Evolutionary conservation across 1,140 invertebrate genomes (phyloP).

Genomic region (Drosophila saltans): DNA sequence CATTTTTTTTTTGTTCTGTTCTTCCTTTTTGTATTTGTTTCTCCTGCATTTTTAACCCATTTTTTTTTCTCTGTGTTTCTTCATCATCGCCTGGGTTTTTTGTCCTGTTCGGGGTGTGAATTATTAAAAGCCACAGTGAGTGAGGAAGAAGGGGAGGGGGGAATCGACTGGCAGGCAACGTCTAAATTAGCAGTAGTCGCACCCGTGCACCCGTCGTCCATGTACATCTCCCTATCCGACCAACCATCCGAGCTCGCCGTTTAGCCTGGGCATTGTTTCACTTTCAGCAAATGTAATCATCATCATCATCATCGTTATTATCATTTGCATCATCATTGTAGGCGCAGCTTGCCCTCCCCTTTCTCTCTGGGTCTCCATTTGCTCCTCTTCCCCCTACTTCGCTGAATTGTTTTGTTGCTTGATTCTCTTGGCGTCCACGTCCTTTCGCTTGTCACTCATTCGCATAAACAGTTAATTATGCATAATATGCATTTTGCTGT

Average conservation of each 20-base stretch:
- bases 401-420: conserved; percentile 10
- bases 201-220: background rate
- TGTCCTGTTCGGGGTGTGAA: conserved; percentile 69
- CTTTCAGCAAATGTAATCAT: conserved; percentile 73
- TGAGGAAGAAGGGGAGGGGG: background rate
- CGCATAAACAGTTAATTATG: conserved; percentile 82
- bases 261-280: conserved; percentile 58
- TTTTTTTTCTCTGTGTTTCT: conserved; percentile 32
- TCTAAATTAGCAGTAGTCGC: conserved; percentile 68
- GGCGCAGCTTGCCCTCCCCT: conserved; percentile 21
- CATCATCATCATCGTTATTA: conserved; percentile 44
- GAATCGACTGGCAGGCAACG: conserved; percentile 39
- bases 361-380: background rate
- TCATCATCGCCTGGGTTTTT: conserved; percentile 18
- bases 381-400: background rate
- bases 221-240: background rate
- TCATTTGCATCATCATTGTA: conserved; percentile 55
- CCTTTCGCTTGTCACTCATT: conserved; percentile 79
- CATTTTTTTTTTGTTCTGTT: background rate
- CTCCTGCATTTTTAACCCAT: conserved; percentile 62
- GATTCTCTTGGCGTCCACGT: conserved; percentile 47
- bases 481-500: conserved; percentile 82
- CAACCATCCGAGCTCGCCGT: background rate
- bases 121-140: conserved; percentile 73
- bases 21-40: background rate